Evolutionary conservation across 1,140 invertebrate genomes (phyloP), one percentile per base, ranked within the genome.

Genomic region (Parapsyche elsis): DNA sequence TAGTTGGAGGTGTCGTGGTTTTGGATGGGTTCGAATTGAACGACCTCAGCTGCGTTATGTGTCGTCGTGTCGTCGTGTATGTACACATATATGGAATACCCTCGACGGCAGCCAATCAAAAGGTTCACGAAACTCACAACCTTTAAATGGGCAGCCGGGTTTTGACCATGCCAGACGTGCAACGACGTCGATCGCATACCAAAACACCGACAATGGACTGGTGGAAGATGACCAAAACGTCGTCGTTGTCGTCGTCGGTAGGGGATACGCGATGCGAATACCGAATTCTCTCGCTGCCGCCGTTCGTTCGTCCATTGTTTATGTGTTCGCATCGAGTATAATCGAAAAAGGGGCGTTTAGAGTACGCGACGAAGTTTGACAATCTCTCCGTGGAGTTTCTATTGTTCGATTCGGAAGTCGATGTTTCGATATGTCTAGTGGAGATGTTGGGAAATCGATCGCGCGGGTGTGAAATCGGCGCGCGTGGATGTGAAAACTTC

Each of bases 131-230:
- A 79, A 46, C 45, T 16, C 12, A 14, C 76, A 70, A 70, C 64
- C 64, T 78, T 67, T 70, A 67, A 64, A 64, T 64, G 76, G 70
- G 53, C 45, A 26, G 30, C 61, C 12, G 71, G 70, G 24, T 71
- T 71, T 79, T 79, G 71, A 71, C 71, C 70, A 79, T 73, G 71
- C 78, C 78, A 79, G 67, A 79, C 78, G 67, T 44, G 67, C 23
- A 16, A 24, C 38, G 49, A 78, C 64, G 78, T 9, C 46, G 10
- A 26, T 30, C 67, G 78, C 76, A 79, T 79, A 79, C 67, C 59
- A 79, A 79, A 53, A 26, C 44, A 16, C 24, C 64, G 78, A 71
- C 49, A 59, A 73, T 74, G 78, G 78, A 71, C 49, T 26, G 24
- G 44, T 53, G 44, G 70, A 73, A 74, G 78, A 70, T 79, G 78